Base-by-base conservation (phyloP, 1,140 invertebrate species). In the Aphelenchoides besseyi region DNA sequence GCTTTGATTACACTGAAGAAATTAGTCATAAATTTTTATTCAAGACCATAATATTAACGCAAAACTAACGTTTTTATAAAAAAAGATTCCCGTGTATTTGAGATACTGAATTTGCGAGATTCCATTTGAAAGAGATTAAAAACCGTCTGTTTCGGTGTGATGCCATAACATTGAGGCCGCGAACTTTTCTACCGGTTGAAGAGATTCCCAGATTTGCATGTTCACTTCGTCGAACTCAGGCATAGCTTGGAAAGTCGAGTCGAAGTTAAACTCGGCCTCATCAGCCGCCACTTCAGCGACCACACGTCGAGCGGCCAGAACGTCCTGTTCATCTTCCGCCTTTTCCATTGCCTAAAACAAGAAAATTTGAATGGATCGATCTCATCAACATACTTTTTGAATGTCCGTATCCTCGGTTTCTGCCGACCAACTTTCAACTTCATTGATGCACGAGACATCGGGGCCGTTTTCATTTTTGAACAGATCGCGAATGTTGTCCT, bases 311-410 rank as follows among this genome's bases (percentile, higher is more conserved):
- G 81, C 81, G 5, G 78, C 81, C 2, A 75, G 35, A 9, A 76
- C 81, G 57, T 82, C 81, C 33, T 83, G 80, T 41, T 73, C 61
- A 53, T 82, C 81, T 74, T 82, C 81, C 3, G 75, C 72, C 12
- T 53, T 68, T 16, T 69, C 72, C 81, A 82, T 83, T 23, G 71
- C 81, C 67, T 81, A 26, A 53, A 76, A 74, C 5, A 53, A 5
- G 5, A 64, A 59, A 64, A 52, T 64, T 5, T 64, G 28, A 59
- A 9, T 18, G 5, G 28, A 23, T 30, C 12, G 1, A 3, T 16
- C 12, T 59, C 29, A 59, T n/a, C 12, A 12, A 66, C 63, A 69
- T 68, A 2, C 29, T 28, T 71, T 35, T 1, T 28, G 67, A 18
- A 72, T 1, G n/a, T 64, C 71, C 9, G 28, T 37, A 36, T n/a